Evolutionary conservation across 2,797 vertebrate genomes (phyloP).

Genomic region (Hippoglossus hippoglossus): DNA sequence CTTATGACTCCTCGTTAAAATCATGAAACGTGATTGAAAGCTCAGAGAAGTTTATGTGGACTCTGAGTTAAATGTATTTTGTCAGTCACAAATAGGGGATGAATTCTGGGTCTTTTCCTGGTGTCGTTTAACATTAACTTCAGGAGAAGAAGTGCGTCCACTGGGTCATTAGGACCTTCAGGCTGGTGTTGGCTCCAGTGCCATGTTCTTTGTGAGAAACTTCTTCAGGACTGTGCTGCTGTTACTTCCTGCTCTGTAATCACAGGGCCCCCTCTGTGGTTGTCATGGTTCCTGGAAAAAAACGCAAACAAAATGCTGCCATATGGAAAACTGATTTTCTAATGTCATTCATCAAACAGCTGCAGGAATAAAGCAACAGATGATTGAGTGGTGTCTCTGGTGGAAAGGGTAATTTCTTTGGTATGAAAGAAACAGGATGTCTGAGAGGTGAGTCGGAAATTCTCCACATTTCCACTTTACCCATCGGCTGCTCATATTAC

Average conservation of each 20-base stretch:
- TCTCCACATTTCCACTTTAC: constrained; percentile 22
- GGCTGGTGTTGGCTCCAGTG: constrained; percentile 8
- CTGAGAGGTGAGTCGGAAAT: constrained; percentile 37
- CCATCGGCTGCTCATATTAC: not conserved
- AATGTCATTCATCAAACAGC: constrained; percentile 61
- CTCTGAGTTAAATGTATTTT: not conserved
- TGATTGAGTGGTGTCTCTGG: constrained; percentile 58
- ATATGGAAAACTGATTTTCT: constrained; percentile 68
- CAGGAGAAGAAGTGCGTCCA: not conserved
- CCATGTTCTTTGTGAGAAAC: constrained; percentile 46
- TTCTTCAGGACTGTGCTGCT: constrained; percentile 17
- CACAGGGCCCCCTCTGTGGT: constrained; percentile 42
- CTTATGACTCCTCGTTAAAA: not conserved
- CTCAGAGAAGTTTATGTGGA: not conserved
- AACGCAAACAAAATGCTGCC: constrained; percentile 59
- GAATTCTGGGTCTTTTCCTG: not conserved
- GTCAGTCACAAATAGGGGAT: not conserved
- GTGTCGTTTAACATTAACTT: not conserved
- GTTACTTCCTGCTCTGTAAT: constrained; percentile 59
- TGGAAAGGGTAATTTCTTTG: constrained; percentile 27
- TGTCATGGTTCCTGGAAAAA: constrained; percentile 51
- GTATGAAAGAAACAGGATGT: constrained; percentile 43
- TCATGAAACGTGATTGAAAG: not conserved
- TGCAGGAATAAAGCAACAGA: constrained; percentile 53
- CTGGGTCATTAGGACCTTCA: not conserved